Percentiles rank a stretch among this genome's conserved stretches.
phyloP scores from a whole-genome alignment of 2,113 vertebrate genomes.

The Vidua macroura region DNA sequence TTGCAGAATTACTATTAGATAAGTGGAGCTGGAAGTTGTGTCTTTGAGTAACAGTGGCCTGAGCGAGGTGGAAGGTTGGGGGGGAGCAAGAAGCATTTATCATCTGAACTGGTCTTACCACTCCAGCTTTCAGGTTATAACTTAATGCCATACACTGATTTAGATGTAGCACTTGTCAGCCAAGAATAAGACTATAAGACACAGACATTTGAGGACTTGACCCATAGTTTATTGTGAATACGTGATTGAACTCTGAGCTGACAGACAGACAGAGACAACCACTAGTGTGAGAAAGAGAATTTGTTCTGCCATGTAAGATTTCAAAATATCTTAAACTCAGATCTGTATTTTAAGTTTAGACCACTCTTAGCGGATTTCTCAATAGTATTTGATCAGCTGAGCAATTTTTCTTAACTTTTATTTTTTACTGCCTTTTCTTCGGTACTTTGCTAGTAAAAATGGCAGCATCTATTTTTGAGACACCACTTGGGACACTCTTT shows the following conservation, averaged over 20 bases:
- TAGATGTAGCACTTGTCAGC: slow-evolving; percentile 65
- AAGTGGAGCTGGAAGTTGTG: neutral
- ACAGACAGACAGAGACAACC: slow-evolving; percentile 50
- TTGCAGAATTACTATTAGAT: neutral
- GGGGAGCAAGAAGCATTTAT: neutral
- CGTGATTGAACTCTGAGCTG: slow-evolving; percentile 53
- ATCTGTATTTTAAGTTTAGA: neutral
- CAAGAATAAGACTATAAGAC: slow-evolving; percentile 51
- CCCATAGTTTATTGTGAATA: slow-evolving; percentile 60
- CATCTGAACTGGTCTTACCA: neutral
- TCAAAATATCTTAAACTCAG: slow-evolving; percentile 38
- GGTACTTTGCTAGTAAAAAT: slow-evolving; percentile 11
- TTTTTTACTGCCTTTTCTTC: neutral
- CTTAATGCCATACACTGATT: slow-evolving; percentile 51
- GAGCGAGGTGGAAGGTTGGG: neutral
- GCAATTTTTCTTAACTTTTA: neutral
- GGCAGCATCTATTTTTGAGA: slow-evolving; percentile 17
- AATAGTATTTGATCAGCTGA: neutral
- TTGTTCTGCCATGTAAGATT: slow-evolving; percentile 57
- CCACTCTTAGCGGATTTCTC: neutral
- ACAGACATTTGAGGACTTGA: slow-evolving; percentile 54
- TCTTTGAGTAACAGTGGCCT: neutral
- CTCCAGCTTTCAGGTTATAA: slow-evolving; percentile 33
- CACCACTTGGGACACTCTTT: neutral
- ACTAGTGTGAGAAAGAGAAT: slow-evolving; percentile 51